phyloP scores from a whole-genome alignment of 2,888 invertebrate genomes.

The Glyphotaelius pellucidus region DNA sequence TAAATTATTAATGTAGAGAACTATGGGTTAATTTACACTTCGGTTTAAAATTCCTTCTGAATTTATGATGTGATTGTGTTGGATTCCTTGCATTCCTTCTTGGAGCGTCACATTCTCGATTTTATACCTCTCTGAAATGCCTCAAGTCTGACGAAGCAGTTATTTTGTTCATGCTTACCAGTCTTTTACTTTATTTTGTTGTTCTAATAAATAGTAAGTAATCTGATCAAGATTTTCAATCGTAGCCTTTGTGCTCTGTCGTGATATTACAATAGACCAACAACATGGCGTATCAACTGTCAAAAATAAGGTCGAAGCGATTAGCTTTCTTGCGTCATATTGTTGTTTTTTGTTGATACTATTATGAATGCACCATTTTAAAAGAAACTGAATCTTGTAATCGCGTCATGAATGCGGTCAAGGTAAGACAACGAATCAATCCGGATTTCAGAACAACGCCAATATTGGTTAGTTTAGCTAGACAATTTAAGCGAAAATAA shows the following conservation, averaged over 20 bases:
- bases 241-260: not conserved
- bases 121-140: slow-evolving; percentile 22
- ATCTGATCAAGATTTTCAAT: not conserved
- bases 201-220: not conserved
- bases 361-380: not conserved
- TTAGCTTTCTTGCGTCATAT: not conserved
- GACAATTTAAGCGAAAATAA: not conserved
- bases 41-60: not conserved
- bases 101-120: not conserved
- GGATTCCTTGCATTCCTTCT: slow-evolving; percentile 37
- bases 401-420: not conserved
- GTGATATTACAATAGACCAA: not conserved
- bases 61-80: slow-evolving; percentile 12
- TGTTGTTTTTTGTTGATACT: not conserved
- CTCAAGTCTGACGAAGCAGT: not conserved
- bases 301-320: slow-evolving; percentile 6
- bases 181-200: not conserved
- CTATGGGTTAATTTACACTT: not conserved
- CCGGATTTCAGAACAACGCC: not conserved
- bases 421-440: not conserved
- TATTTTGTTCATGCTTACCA: not conserved
- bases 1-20: no score
- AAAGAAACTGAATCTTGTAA: not conserved
- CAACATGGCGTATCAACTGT: not conserved
- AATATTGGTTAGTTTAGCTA: not conserved